Conservation (phyloP, 2,113 vertebrate genomes). For the Hydrolagus affinis region DNA sequence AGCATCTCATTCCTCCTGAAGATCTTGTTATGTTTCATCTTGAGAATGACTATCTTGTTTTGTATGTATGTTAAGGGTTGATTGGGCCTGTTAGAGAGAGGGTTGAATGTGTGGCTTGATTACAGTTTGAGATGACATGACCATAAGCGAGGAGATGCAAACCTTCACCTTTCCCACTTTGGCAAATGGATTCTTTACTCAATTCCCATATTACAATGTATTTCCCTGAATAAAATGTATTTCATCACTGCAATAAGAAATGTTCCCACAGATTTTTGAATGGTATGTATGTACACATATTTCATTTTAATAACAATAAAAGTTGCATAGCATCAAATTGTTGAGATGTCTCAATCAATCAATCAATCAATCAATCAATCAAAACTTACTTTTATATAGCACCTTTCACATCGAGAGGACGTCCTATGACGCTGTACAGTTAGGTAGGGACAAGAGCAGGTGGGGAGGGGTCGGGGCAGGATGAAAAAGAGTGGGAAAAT, state of each 20-base stretch:
- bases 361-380: no score
- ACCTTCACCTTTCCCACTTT: background rate
- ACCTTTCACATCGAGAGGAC: no score
- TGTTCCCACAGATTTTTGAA: background rate
- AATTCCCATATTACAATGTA: background rate
- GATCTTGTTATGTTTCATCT: background rate
- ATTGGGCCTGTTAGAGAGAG: background rate
- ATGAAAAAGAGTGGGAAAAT: no score
- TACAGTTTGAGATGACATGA: background rate
- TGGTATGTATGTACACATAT: background rate
- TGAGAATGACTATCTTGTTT: background rate
- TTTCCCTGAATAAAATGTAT: no score
- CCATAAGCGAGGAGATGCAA: background rate
- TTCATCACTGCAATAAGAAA: background rate
- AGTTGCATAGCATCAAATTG: no score
- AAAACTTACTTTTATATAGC: no score
- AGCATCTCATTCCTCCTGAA: background rate
- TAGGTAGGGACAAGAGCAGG: no score
- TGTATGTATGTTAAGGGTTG: background rate
- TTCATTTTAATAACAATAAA: background rate
- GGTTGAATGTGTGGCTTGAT: conserved; percentile 1
- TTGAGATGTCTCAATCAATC: no score
- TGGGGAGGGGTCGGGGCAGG: no score
- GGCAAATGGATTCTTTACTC: background rate
- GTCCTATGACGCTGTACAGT: no score